A percentile compares a stretch with the other conserved stretches of the same genome.
phyloP scores from a whole-genome alignment of 2,113 vertebrate genomes.

The Pterocles orientalis region DNA sequence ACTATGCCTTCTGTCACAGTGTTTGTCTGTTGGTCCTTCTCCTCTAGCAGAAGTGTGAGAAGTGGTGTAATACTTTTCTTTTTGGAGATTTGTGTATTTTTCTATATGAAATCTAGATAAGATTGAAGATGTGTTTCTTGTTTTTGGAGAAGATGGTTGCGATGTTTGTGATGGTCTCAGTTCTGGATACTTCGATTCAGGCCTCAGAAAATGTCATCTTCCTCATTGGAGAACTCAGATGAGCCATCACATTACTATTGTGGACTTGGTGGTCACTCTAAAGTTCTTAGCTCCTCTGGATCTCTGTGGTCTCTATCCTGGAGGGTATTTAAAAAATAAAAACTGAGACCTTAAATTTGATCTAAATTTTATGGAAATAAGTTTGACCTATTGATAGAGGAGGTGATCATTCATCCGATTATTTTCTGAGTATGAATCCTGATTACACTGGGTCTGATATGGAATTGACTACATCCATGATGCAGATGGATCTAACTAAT shows the following conservation, averaged over 20 bases:
- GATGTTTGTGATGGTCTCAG: neutral
- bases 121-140: neutral
- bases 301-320: neutral
- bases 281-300: neutral
- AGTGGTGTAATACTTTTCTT: neutral
- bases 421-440: neutral
- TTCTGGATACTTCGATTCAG: neutral
- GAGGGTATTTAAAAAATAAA: neutral
- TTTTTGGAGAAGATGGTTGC: neutral
- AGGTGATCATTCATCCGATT: neutral
- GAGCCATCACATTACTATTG: neutral
- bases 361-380: neutral
- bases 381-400: neutral
- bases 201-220: neutral
- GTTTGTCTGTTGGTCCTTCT: neutral
- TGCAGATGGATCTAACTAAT: neutral
- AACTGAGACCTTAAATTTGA: neutral
- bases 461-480: neutral
- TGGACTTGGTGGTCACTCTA: neutral
- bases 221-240: neutral
- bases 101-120: neutral
- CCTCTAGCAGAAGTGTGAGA: neutral
- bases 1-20: neutral
- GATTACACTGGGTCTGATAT: neutral
- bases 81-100: neutral